Evolutionary conservation across 2,113 vertebrate species (phyloP).

Genomic region (Anoplopoma fimbria): DNA sequence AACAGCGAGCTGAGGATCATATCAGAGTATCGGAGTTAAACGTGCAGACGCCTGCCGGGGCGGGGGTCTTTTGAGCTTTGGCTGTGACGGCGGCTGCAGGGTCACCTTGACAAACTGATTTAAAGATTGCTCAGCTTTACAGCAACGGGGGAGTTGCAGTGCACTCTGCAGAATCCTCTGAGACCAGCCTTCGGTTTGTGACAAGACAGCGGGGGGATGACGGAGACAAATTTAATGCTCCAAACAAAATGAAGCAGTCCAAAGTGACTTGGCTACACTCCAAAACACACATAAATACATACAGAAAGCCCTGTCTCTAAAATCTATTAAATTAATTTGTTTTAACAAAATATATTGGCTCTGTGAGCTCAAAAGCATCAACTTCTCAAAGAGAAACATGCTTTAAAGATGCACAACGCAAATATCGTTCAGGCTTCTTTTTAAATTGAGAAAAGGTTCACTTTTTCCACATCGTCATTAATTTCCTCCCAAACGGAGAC

Average conservation of each 20-base stretch:
- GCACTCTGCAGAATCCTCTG: slow-evolving; percentile 34
- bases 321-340: not conserved
- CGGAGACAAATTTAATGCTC: slow-evolving; percentile 15
- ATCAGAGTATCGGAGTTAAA: not conserved
- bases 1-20: not conserved
- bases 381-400: not conserved
- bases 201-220: slow-evolving; percentile 46
- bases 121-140: slow-evolving; percentile 18
- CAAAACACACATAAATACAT: slow-evolving; percentile 6
- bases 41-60: not conserved
- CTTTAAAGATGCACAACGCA: slow-evolving; percentile 6
- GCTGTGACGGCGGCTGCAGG: not conserved
- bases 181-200: slow-evolving; percentile 28
- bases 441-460: slow-evolving; percentile 2
- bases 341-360: not conserved
- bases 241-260: slow-evolving; percentile 24
- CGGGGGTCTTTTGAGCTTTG: not conserved
- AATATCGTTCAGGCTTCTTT: slow-evolving; percentile 19
- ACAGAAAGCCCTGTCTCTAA: not conserved
- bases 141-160: slow-evolving; percentile 2
- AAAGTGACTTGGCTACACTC: slow-evolving; percentile 18
- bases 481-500: slow-evolving; percentile 28
- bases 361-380: not conserved
- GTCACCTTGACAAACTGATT: slow-evolving; percentile 58
- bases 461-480: slow-evolving; percentile 2